Conservation (phyloP, 2,797 vertebrate species). For the Enteromius thamalakanensis region DNA sequence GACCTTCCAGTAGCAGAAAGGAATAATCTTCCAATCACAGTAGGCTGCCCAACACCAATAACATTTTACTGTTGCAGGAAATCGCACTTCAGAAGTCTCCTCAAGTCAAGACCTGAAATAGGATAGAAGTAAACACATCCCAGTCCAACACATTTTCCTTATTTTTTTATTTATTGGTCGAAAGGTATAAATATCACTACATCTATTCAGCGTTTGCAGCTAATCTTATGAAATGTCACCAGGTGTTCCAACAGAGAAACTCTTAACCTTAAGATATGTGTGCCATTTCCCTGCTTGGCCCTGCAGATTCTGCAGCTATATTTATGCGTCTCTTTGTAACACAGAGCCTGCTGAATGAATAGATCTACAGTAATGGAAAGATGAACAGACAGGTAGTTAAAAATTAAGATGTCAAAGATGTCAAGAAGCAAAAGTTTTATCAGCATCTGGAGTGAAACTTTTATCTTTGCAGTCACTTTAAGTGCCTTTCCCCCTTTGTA, state of each 20-base stretch:
- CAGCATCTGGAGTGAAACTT: not conserved
- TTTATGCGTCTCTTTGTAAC: not conserved
- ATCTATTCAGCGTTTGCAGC: not conserved
- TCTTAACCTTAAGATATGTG: not conserved
- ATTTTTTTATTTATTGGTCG: not conserved
- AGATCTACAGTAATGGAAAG: not conserved
- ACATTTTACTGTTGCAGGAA: not conserved
- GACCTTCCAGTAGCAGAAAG: slow-evolving; percentile 3
- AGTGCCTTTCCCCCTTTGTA: not conserved
- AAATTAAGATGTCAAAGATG: not conserved
- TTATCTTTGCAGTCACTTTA: slow-evolving; percentile 18
- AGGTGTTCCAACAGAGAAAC: not conserved
- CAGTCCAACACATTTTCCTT: not conserved
- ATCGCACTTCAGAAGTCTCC: not conserved
- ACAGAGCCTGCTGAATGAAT: not conserved
- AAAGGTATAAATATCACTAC: not conserved
- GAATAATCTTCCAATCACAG: slow-evolving; percentile 16
- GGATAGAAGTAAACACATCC: not conserved
- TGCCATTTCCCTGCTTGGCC: not conserved
- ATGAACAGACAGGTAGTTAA: not conserved
- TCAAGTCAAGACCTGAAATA: not conserved
- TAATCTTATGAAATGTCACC: not conserved
- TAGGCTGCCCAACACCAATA: not conserved
- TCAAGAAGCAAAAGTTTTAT: not conserved
- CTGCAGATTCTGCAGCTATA: not conserved